phyloP scores from a whole-genome alignment of 2,113 vertebrate genomes.

The Tretioscincus oriximinensis region DNA sequence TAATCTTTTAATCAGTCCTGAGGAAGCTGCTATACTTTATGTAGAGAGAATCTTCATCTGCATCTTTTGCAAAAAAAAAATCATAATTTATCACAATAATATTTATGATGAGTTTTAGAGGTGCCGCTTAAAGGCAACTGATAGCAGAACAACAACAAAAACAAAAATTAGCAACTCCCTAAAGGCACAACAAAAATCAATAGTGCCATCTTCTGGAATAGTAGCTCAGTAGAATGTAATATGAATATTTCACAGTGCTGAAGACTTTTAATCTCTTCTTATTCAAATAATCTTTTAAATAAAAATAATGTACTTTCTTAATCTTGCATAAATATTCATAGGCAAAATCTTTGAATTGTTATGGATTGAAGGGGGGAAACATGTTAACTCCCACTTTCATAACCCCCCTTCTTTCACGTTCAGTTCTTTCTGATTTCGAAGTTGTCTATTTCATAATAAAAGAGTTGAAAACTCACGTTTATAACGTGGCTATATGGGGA shows the following conservation, averaged over 20 bases:
- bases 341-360: not conserved
- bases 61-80: conserved; percentile 47
- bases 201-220: conserved; percentile 74
- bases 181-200: conserved; percentile 60
- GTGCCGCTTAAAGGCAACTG: conserved; percentile 50
- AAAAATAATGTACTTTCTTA: conserved; percentile 27
- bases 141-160: conserved; percentile 42
- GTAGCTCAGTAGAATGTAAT: not conserved
- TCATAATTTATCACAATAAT: conserved; percentile 43
- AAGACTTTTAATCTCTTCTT: conserved; percentile 27
- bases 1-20: conserved; percentile 36
- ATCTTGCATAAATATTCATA: conserved; percentile 22
- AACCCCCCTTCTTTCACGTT: not conserved
- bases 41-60: conserved; percentile 37
- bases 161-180: conserved; percentile 32
- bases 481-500: too few species aligned
- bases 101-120: conserved; percentile 45
- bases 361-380: not conserved
- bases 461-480: not conserved
- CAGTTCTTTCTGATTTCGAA: not conserved
- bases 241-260: not conserved
- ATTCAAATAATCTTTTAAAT: conserved; percentile 16
- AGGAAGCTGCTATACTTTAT: conserved; percentile 41
- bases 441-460: conserved; percentile 8
- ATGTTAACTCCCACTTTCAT: not conserved